Conservation (phyloP, 2,797 vertebrate genomes). For the Anomalospiza imberbis region DNA sequence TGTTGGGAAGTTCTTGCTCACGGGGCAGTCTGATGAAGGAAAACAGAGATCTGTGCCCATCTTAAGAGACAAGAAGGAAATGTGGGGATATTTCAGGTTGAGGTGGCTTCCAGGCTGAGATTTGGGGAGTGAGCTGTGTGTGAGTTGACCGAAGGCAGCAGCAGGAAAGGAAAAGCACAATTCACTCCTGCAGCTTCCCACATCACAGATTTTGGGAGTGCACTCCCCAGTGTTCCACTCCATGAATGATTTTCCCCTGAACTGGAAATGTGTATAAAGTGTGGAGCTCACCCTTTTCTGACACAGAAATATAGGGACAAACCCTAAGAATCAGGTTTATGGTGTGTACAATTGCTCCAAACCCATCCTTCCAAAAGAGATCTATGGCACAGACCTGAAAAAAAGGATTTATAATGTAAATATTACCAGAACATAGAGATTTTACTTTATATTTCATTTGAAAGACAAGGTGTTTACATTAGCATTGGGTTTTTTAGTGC, state of each 20-base stretch:
- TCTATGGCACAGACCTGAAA: background rate
- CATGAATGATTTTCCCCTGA: background rate
- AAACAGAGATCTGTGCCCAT: background rate
- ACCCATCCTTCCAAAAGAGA: background rate
- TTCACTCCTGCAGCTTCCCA: background rate
- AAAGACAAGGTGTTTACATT: conserved; percentile 39
- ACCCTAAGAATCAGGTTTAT: background rate
- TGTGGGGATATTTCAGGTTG: background rate
- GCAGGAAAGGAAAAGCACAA: background rate
- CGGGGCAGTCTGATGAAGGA: background rate
- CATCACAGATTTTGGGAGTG: background rate
- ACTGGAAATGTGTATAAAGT: background rate
- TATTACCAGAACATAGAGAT: conserved; percentile 63
- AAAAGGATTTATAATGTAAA: conserved; percentile 60
- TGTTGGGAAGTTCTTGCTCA: background rate
- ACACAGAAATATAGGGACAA: background rate
- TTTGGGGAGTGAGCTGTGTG: background rate
- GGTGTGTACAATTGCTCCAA: conserved; percentile 8
- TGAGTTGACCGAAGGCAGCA: background rate
- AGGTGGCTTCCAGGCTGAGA: background rate
- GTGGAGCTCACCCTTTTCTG: background rate
- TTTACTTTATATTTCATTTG: conserved; percentile 62
- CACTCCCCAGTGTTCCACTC: background rate
- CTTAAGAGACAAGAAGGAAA: background rate
- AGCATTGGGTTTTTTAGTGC: conserved; percentile 30